Evolutionary conservation across 2,888 invertebrate species (phyloP), one percentile per base, ranked within the genome.

Genomic region (Archips xylosteana): DNA sequence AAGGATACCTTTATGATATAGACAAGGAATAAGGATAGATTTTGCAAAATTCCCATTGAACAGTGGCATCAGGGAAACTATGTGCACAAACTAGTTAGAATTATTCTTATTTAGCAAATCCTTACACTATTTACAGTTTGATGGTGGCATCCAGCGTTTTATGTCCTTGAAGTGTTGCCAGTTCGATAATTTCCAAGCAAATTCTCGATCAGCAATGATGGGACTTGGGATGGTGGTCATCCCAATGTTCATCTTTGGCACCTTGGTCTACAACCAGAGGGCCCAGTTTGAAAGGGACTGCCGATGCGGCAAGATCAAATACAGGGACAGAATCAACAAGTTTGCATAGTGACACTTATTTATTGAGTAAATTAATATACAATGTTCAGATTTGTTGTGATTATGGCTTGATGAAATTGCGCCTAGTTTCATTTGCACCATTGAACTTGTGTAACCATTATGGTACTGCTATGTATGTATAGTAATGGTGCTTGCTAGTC

Each of bases 121-220:
- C 23, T 8, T 23, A 13, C 13, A 54, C 2, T 77, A 78, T 70
- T 90, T 90, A 62, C 91, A 98, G 98, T 97, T 98, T 88, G 98
- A 98, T 89, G 90, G 96, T 13, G 97, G 96, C 6, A 79, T 97
- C 0, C 96, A 97, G 81, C 95, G 97, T 34, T 97, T 95, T 83
- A 88, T 96, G 79, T 95, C 98, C 0, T 95, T 97, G 96, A 95
- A 95, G 83, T 92, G 91, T 0, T 95, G 93, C 9, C 90, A 95
- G 51, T 94, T 89, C 76, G 96, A 97, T 0, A 91, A 95, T 80
- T 97, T 97, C 84, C 95, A 94, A 78, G 95, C 96, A 2, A 96
- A 95, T 12, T 83, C 94, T 0, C 95, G 89, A 75, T 92, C 95
- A 0, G 89, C 95, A 5, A 78, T 88, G 2, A 81, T 86, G 23